Evolutionary conservation across 2,797 vertebrate genomes (phyloP), one percentile per base, ranked within the genome.

Genomic region (Uromys caudimaculatus): DNA sequence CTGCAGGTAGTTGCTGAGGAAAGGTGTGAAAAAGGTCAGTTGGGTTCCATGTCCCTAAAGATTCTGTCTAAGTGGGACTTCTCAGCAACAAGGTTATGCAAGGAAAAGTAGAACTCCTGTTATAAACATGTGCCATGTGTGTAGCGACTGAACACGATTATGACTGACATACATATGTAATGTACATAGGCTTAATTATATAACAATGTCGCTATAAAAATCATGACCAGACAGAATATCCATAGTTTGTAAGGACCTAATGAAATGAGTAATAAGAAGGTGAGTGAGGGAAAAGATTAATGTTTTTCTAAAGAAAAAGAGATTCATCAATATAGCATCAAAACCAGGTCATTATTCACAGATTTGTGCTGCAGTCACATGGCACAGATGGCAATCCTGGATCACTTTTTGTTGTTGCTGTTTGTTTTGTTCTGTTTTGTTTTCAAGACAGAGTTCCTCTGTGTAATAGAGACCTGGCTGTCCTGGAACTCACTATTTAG

Each of bases 341-440:
- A 90, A 82, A 50, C 14, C 44, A 83, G 91, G 44, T 27, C 12
- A n/a, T 83, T 58, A 79, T 87, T 94, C 38, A 62, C 73, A 92
- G 21, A 69, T 90, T 86, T 76, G 75, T 38, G n/a, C 52, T 87
- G 52, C 58, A 11, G 38, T 90, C 23, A 11, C 64, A 12, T 27
- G n/a, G 17, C 60, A 32, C 47, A 82, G 3, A 3, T 12, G 4
- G 21, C 7, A 21, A 47, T 69, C 81, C 87, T 89, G 24, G 38
- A 47, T 88, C 50, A 95, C 17, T 84, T n/a, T 81, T 21, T 67
- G 11, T 54, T 58, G 56, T 58, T 58, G 56, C 19, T 58, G 56
- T 58, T 58, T 58, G 19, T 21, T 64, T 64, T 29, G 27, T 64
- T 64, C 29, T 13, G 3, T 64, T 64, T 69, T 58, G 19, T 58